Evolutionary conservation across 2,888 invertebrate genomes (phyloP), one percentile per base, ranked within the genome.

Genomic region (Gnatocerus cornutus): DNA sequence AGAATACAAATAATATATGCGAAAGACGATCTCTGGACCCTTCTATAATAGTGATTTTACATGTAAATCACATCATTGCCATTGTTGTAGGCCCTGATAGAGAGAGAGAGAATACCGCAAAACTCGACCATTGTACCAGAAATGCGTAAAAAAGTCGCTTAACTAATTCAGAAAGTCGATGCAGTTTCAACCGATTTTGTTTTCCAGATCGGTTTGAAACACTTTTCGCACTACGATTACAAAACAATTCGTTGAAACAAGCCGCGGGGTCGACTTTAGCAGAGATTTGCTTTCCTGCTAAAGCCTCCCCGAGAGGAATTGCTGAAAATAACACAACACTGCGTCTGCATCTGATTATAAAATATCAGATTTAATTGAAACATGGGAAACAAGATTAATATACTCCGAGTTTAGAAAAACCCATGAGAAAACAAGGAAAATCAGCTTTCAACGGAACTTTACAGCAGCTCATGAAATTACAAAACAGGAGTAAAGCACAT

Each of bases 1-100:
- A 45, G 59, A 59, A 59, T 59, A 30, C 59, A 46, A 59, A 59
- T 59, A 59, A 59, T 59, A 59, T 59, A 59, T 59, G 59, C 45
- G 45, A 59, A 59, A 59, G 59, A 59, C 61, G 61, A 50, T 48
- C 50, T 61, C 39, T 61, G 39, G 48, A 61, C 61, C 48, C 48
- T 46, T 46, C 33, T 50, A 33, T 61, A 59, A 43, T 61, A 61
- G 61, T 50, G 48, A 61, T 61, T 61, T 37, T 61, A 48, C 48
- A 61, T 61, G 50, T 61, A 61, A 59, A 59, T 59, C 59, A 50
- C 48, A 37, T 50, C 48, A 61, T 61, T 48, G 39, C 48, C 33
- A 50, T 50, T 61, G 61, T 21, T 21, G 21, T 59, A 13, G 45
- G 30, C 21, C 9, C 46, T 46, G 37, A 61, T 50, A 9, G 37